A percentile compares a stretch with the other conserved stretches of the same genome.
phyloP scores from a whole-genome alignment of 2,888 invertebrate genomes.

The Lithophane socia region DNA sequence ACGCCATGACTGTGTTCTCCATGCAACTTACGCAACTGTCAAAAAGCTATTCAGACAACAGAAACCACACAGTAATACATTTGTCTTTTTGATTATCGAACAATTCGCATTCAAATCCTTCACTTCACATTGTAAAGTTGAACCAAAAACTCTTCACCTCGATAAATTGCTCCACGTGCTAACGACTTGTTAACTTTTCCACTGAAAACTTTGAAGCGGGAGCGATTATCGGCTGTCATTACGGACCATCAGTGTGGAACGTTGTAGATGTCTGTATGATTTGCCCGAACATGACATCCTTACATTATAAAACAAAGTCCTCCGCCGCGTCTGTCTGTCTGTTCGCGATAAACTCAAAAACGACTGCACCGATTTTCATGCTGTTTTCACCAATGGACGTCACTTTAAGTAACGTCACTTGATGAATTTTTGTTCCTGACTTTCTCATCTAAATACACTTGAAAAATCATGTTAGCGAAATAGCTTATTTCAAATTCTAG shows the following conservation, averaged over 20 bases:
- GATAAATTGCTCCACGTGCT: conserved; percentile 7
- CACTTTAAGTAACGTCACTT: background rate
- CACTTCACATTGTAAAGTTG: conserved; percentile 7
- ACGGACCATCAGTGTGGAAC: background rate
- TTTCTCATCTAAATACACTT: background rate
- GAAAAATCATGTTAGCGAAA: background rate
- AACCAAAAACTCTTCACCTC: conserved; percentile 8
- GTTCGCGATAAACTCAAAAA: no score
- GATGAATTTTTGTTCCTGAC: background rate
- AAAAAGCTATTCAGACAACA: background rate
- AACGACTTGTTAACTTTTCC: conserved; percentile 41
- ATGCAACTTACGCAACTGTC: background rate
- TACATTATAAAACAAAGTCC: no score
- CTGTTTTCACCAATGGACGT: no score
- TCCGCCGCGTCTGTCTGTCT: no score
- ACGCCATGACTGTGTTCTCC: background rate
- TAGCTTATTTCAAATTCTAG: background rate
- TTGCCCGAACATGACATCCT: background rate
- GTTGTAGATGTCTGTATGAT: background rate
- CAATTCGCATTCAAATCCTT: conserved; percentile 1
- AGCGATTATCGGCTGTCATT: conserved; percentile 35
- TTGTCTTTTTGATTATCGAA: background rate
- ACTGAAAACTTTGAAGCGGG: conserved; percentile 42
- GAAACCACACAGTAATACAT: background rate
- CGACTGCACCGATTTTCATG: no score